Conservation (phyloP, 2,888 invertebrate genomes). For the Reticulitermes lucifugus region DNA sequence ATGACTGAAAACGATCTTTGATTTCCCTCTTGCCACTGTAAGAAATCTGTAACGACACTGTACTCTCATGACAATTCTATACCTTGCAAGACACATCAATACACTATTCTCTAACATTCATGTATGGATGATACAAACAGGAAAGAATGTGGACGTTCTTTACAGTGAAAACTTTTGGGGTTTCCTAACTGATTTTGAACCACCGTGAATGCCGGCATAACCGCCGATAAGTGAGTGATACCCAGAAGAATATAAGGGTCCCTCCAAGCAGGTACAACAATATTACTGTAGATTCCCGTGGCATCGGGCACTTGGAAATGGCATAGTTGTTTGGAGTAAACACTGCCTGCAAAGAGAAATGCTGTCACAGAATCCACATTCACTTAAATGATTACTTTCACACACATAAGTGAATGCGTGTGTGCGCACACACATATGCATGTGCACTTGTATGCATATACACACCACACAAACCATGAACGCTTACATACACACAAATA, state of each 20-base stretch:
- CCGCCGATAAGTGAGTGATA: conserved; percentile 44
- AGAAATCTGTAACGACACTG: neutral
- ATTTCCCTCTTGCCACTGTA: too few species aligned
- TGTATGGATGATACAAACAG: neutral
- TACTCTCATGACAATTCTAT: too few species aligned
- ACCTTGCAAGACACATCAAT: neutral
- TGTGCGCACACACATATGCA: too few species aligned
- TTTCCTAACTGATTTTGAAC: conserved; percentile 44
- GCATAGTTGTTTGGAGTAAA: conserved; percentile 80
- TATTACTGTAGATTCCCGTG: conserved; percentile 80
- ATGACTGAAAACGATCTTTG: too few species aligned
- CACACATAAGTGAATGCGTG: neutral
- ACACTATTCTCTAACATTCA: neutral
- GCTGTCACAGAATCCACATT: conserved; percentile 17
- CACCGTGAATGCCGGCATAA: conserved; percentile 48
- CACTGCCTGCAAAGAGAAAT: conserved; percentile 73
- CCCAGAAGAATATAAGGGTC: conserved; percentile 42
- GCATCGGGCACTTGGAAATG: conserved; percentile 84
- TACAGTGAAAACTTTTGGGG: neutral
- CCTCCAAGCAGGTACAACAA: conserved; percentile 69
- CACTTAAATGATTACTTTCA: conserved; percentile 37
- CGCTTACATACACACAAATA: too few species aligned
- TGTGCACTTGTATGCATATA: too few species aligned
- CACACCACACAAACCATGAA: too few species aligned
- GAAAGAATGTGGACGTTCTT: neutral